Evolutionary conservation across 2,888 invertebrate species (phyloP).

Genomic region (Acrobasis suavella): DNA sequence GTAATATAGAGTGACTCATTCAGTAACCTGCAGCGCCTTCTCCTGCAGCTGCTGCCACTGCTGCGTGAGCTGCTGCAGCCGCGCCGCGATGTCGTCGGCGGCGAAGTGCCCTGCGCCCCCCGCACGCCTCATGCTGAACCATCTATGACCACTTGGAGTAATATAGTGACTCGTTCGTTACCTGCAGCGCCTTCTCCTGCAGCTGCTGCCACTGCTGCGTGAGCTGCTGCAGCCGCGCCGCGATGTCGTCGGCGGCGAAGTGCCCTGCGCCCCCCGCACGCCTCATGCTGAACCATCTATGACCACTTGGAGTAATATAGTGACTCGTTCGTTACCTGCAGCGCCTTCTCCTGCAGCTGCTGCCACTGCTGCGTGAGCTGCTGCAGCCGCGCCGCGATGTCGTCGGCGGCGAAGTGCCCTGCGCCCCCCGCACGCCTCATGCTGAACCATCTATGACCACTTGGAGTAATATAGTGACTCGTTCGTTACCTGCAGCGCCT

Average conservation of each 20-base stretch:
- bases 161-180: no score
- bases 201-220: constrained; percentile 93
- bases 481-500: no score
- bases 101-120: constrained; percentile 97
- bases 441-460: no score
- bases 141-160: constrained; percentile 99
- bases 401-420: constrained; percentile 69
- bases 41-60: constrained; percentile 97
- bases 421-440: no score
- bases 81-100: constrained; percentile 94
- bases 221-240: constrained; percentile 90
- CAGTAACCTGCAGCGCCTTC: constrained; percentile 86
- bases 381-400: constrained; percentile 80
- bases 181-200: constrained; percentile 85
- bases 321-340: no score
- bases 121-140: constrained; percentile 97
- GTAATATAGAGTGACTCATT: no score
- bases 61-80: constrained; percentile 91
- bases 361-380: constrained; percentile 96
- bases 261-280: constrained; percentile 92
- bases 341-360: constrained; percentile 92
- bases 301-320: constrained; percentile 99
- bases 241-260: constrained; percentile 98
- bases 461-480: no score
- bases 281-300: constrained; percentile 98